Evolutionary conservation across 1,140 invertebrate genomes (phyloP).

Genomic region (Drosophila sucinea): DNA sequence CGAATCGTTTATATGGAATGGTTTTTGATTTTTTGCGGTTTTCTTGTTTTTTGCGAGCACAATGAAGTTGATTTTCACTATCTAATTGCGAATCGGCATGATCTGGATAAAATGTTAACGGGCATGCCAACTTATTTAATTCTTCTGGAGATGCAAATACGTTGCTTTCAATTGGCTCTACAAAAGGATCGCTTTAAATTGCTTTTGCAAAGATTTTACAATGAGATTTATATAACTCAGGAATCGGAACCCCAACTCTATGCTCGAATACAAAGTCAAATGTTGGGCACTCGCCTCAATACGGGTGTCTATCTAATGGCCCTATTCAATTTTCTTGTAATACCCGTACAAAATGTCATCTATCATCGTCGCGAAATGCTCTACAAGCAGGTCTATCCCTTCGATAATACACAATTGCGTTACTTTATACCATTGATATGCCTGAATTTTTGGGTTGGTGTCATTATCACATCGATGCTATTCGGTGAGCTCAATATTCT

Average conservation of each 20-base stretch:
- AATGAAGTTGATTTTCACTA: slow-evolving; percentile 65
- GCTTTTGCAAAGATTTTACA: slow-evolving; percentile 61
- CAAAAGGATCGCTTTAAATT: slow-evolving; percentile 53
- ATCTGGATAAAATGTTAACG: slow-evolving; percentile 65
- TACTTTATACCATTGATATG: slow-evolving; percentile 54
- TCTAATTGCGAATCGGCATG: slow-evolving; percentile 42
- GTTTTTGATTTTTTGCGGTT: slow-evolving; percentile 44
- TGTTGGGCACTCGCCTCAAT: slow-evolving; percentile 57
- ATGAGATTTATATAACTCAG: slow-evolving; percentile 57
- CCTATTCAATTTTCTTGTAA: slow-evolving; percentile 50
- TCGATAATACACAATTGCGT: slow-evolving; percentile 51
- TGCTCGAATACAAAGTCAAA: slow-evolving; percentile 46
- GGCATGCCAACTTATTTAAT: slow-evolving; percentile 67
- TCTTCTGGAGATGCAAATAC: slow-evolving; percentile 64
- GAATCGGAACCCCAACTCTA: slow-evolving; percentile 35
- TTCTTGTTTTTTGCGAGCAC: slow-evolving; percentile 55
- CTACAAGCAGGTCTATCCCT: slow-evolving; percentile 63
- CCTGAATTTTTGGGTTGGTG: slow-evolving; percentile 61
- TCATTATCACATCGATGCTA: slow-evolving; percentile 61
- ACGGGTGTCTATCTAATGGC: slow-evolving; percentile 56
- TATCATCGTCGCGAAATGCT: slow-evolving; percentile 59
- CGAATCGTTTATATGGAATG: slow-evolving; percentile 33
- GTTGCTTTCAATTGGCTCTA: slow-evolving; percentile 59
- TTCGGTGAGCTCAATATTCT: slow-evolving; percentile 70
- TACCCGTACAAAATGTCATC: slow-evolving; percentile 57